Evolutionary conservation across 2,888 invertebrate species (phyloP).

Genomic region (Philhelius pedissequus): DNA sequence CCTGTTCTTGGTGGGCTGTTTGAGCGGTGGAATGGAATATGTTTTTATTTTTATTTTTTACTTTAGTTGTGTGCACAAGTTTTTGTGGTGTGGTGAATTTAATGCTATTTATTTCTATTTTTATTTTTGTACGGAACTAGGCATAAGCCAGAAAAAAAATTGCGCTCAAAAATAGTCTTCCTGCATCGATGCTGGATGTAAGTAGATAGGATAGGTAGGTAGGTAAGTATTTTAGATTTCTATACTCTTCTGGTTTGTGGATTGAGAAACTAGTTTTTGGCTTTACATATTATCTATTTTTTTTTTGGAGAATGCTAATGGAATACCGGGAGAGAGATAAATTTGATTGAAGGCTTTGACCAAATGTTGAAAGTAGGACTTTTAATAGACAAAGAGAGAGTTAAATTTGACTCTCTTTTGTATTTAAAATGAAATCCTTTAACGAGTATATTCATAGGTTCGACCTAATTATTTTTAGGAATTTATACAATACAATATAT

Average conservation of each 20-base stretch:
- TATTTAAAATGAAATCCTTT: background rate
- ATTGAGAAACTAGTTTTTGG: background rate
- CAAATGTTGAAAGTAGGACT: background rate
- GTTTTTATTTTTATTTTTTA: background rate
- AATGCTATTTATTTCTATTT: conserved; percentile 11
- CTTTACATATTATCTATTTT: background rate
- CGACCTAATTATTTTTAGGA: too few species aligned
- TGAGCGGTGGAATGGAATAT: conserved; percentile 17
- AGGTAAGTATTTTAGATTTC: background rate
- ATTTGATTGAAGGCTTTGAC: background rate
- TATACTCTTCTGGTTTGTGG: background rate
- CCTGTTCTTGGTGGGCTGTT: conserved; percentile 13
- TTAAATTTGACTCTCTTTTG: background rate
- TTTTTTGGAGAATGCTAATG: background rate
- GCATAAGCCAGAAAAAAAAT: conserved; percentile 13
- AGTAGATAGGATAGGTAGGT: background rate
- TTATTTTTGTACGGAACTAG: conserved; percentile 1
- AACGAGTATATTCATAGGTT: too few species aligned
- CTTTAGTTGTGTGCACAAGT: conserved; percentile 14
- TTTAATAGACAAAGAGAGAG: background rate
- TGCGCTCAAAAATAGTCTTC: conserved; percentile 26
- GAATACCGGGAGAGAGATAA: background rate
- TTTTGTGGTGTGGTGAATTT: conserved; percentile 33
- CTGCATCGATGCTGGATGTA: background rate
- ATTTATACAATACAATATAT: too few species aligned